These are phyloP conservation scores for Petrolisthes manimaculis DNA, from an alignment of 2,888 invertebrate species.

Conservation along the genomic window DNA sequence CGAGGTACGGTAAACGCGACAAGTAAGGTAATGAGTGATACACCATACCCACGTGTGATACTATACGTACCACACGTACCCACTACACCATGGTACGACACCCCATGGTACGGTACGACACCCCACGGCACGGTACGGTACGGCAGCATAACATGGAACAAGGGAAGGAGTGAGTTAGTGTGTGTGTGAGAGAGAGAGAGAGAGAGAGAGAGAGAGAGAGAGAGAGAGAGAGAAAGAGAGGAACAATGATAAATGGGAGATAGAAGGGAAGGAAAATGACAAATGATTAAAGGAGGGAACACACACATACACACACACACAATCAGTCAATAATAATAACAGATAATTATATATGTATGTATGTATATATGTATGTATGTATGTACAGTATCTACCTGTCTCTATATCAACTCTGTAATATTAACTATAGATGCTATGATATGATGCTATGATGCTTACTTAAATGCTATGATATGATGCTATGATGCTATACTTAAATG, in stretches of 20 bases:
- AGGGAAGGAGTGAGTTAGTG: too few relatives aligned
- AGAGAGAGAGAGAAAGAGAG: not conserved
- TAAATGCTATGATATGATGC: too few relatives aligned
- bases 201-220: conserved; percentile 4
- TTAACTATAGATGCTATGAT: too few relatives aligned
- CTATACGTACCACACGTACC: conserved; percentile 68
- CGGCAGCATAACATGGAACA: not conserved
- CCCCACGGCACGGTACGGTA: not conserved
- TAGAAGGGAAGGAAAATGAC: not conserved
- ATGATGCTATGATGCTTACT: too few relatives aligned
- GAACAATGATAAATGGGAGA: not conserved
- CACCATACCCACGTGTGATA: conserved; percentile 71
- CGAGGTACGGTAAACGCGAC: conserved; percentile 69
- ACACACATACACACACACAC: conserved; percentile 26
- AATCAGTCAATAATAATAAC: too few relatives aligned
- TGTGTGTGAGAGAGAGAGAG: conserved; percentile 24
- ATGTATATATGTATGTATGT: too few relatives aligned
- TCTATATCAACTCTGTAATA: too few relatives aligned
- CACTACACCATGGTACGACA: conserved; percentile 23
- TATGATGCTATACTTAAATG: too few relatives aligned
- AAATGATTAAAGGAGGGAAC: not conserved
- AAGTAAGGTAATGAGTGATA: conserved; percentile 70
- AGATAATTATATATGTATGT: too few relatives aligned
- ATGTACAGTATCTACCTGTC: too few relatives aligned
- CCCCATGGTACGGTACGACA: not conserved